Base-by-base conservation (phyloP, 2,888 invertebrate species). In the Eudasyphora cyanicolor region DNA sequence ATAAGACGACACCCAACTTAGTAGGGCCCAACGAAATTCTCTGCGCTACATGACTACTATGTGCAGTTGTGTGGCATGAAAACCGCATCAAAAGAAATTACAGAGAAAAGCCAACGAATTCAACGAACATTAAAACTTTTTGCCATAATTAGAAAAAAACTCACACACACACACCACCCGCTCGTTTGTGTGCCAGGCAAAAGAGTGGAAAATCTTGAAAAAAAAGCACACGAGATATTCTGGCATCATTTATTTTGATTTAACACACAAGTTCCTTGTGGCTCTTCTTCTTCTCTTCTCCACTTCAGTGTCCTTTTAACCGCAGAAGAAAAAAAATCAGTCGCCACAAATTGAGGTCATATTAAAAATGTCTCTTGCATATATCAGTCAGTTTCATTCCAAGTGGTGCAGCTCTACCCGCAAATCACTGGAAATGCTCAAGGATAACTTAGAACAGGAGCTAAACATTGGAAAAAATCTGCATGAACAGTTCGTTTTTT, bases 41-140 rank as follows among this genome's bases (percentile, higher is more conserved):
- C 4, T 4, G 60, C 19, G 60, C 29, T 24, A 29, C 38, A 67
- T n/a, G 24, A 42, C 24, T 42, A 4, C 14, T 27, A 24, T 64
- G 32, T 64, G 35, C 38, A 32, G 0, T 1, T 17, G 38, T 2
- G 35, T 77, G 69, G 24, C 75, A 71, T 60, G 57, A 75, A 67
- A 84, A 84, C 84, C 84, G 81, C 84, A 84, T 84, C 84, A 84
- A 84, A 84, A 84, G 84, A 81, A 81, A 84, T 84, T 49, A 75
- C 38, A 67, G 42, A 67, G 67, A 67, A 67, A 67, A 67, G 19
- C 10, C 42, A 21, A 24, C 42, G 24, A 42, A 38, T 67, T 67
- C 67, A 60, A 29, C 60, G 60, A 60, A 60, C 12, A 32, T 60
- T 67, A 42, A 42, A 67, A 67, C 42, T 67, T 67, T 67, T 67